phyloP scores from a whole-genome alignment of 2,113 vertebrate genomes.

The Tautogolabrus adspersus region DNA sequence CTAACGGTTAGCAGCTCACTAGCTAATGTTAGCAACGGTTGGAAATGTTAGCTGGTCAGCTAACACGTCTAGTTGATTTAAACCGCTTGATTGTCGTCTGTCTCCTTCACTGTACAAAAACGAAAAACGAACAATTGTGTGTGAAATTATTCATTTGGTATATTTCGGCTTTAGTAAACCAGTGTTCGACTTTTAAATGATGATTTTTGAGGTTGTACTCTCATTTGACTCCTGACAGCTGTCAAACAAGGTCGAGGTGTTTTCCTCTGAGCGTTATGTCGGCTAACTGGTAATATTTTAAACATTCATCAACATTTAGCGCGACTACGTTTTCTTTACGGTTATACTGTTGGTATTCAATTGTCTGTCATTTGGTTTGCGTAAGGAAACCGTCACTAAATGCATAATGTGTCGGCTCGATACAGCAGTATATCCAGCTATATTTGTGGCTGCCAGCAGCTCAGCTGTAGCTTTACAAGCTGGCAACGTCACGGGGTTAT shows the following conservation, averaged over 20 bases:
- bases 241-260: slow-evolving; percentile 78
- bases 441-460: slow-evolving; percentile 69
- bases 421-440: slow-evolving; percentile 58
- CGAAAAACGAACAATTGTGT: not conserved
- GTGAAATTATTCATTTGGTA: not conserved
- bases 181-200: slow-evolving; percentile 75
- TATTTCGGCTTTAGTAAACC: not conserved
- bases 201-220: slow-evolving; percentile 82
- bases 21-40: slow-evolving; percentile 67
- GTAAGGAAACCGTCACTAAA: slow-evolving; percentile 47
- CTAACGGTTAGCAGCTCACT: slow-evolving; percentile 67
- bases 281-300: slow-evolving; percentile 4
- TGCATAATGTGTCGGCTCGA: slow-evolving; percentile 41
- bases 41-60: slow-evolving; percentile 61
- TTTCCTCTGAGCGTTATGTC: slow-evolving; percentile 27
- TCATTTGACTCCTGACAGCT: slow-evolving; percentile 73
- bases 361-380: slow-evolving; percentile 43
- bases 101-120: not conserved
- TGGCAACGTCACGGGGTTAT: slow-evolving; percentile 84
- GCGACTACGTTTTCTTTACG: not conserved
- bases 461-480: slow-evolving; percentile 74
- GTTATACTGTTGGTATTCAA: not conserved
- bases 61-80: slow-evolving; percentile 42
- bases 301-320: not conserved
- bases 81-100: slow-evolving; percentile 12